Evolutionary conservation across 2,113 vertebrate species (phyloP).

Genomic region (Castor canadensis): DNA sequence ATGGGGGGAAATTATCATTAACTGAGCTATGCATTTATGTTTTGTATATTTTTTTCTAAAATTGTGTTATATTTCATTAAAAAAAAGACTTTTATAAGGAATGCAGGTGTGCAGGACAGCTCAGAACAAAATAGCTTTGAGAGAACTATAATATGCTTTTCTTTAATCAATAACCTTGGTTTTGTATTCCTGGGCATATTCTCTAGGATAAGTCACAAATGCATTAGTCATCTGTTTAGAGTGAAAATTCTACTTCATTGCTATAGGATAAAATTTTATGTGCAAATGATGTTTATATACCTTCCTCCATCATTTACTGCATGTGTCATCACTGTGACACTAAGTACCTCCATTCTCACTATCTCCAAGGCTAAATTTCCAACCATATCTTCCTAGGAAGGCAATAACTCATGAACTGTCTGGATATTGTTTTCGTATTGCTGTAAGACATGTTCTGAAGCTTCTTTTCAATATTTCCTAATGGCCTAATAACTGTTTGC

Average conservation of each 20-base stretch:
- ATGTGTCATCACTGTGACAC: background rate
- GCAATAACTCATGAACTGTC: background rate
- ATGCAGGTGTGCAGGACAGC: background rate
- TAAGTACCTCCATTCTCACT: background rate
- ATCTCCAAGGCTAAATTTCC: background rate
- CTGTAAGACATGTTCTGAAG: background rate
- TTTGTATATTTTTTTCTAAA: background rate
- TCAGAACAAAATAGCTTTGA: background rate
- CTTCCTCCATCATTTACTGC: background rate
- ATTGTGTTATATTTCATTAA: background rate
- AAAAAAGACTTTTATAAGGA: background rate
- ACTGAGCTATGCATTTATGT: background rate
- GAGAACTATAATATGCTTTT: background rate
- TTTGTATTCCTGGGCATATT: background rate
- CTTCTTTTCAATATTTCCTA: slow-evolving; percentile 42
- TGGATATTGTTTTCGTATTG: background rate
- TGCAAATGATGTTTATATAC: background rate
- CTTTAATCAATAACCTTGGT: background rate
- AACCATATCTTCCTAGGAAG: background rate
- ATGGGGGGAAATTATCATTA: background rate
- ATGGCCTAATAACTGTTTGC: slow-evolving; percentile 13
- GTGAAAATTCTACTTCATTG: background rate
- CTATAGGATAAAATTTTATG: background rate
- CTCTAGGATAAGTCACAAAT: background rate
- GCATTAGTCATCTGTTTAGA: background rate